Evolutionary conservation across 2,888 invertebrate genomes (phyloP).

Genomic region (Reticulitermes lucifugus): DNA sequence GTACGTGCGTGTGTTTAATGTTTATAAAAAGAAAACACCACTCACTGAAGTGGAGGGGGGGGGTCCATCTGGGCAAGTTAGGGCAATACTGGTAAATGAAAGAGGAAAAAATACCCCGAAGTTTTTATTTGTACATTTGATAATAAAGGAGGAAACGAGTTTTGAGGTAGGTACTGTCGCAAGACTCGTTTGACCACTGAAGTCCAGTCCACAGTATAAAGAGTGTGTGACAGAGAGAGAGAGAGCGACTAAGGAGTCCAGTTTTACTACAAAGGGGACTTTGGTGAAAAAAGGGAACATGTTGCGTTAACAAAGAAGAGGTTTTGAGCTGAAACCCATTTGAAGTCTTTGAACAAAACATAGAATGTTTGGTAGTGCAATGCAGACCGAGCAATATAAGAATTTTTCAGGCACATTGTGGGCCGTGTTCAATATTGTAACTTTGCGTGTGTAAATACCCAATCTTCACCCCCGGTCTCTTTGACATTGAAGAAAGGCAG

Average conservation of each 20-base stretch:
- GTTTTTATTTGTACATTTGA: constrained; percentile 37
- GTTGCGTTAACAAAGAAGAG: not conserved
- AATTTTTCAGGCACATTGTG: too few relatives aligned
- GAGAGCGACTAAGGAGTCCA: constrained; percentile 25
- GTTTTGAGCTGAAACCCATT: too few relatives aligned
- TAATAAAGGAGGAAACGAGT: constrained; percentile 41
- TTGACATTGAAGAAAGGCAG: too few relatives aligned
- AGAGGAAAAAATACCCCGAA: not conserved
- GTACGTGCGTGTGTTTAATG: constrained; percentile 6
- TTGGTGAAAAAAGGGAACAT: not conserved
- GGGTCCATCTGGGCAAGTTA: constrained; percentile 46
- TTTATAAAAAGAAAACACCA: constrained; percentile 23
- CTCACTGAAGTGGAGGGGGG: constrained; percentile 6
- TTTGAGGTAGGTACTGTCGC: constrained; percentile 47
- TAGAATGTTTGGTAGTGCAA: too few relatives aligned
- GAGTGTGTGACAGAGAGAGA: not conserved
- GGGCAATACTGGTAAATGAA: constrained; percentile 37
- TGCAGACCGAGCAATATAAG: too few relatives aligned
- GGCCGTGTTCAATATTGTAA: too few relatives aligned
- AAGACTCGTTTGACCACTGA: constrained; percentile 51
- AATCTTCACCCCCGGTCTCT: too few relatives aligned
- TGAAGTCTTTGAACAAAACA: too few relatives aligned
- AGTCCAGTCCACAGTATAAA: constrained; percentile 36
- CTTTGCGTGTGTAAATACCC: too few relatives aligned
- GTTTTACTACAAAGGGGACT: constrained; percentile 13